Base-by-base conservation (phyloP, 2,113 vertebrate species). In the Triplophysa siluroides region DNA sequence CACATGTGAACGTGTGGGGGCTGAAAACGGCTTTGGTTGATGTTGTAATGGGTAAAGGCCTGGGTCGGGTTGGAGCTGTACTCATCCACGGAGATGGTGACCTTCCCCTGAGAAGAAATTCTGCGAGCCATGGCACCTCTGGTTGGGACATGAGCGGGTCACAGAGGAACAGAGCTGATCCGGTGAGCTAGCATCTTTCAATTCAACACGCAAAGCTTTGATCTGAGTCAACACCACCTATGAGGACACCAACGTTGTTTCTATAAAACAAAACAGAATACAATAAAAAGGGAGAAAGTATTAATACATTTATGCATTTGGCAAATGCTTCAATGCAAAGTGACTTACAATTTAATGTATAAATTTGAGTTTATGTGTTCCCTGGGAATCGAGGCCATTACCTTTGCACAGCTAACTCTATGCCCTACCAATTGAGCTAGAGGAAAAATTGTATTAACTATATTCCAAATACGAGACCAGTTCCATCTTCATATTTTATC, bases 11-110 rank as follows among this genome's bases (percentile, higher is more conserved):
- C 95, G 0, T 96, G 95, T 0, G 95, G 95, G 23, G 95, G 95
- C 90, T 96, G 95, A 92, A 96, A 96, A 73, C 95, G 86, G 92
- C 95, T 96, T 93, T 96, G 95, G 79, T 96, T 96, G 70, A 96
- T 96, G 89, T 96, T 96, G 93, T 96, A 96, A 86, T 96, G 95
- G 0, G 95, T 96, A 29, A 96, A 96, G 1, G 95, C 95, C 88
- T 96, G 95, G 65, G 95, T 96, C 8, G 95, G 95, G 88, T 96
- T 96, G 62, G 95, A 94, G 89, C 95, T 96, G 90, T 96, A 96
- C 78, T 96, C 95, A 85, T 96, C 95, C 93, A 96, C 95, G 16
- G 94, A 88, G 69, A 96, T 86, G 88, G 94, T 93, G 90, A 95
- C 94, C 92, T 96, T 96, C 88, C 94, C 94, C 93, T 96, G 95